Base-by-base conservation (phyloP, 2,888 invertebrate species). In the Willowsia nigromaculata region DNA sequence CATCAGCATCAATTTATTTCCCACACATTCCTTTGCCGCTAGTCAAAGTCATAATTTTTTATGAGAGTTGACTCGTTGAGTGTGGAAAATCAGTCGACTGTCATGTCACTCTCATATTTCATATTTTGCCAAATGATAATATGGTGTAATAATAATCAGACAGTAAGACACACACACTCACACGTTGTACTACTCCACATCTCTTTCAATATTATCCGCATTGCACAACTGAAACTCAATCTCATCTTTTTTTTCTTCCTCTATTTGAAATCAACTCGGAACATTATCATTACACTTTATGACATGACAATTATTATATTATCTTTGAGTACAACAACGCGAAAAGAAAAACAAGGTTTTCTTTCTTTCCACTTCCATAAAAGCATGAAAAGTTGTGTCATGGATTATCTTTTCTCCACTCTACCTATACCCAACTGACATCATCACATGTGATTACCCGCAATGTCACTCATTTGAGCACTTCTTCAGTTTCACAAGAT, bases 401-500 rank as follows among this genome's bases (percentile, higher is more conserved):
- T 78, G 78, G 78, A 50, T 53, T 78, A 78, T 50, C 53, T 78
- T 1, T 30, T 6, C 15, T 6, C 9, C 7, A 11, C 7, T 27
- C 56, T 59, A 25, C 22, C 33, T 5, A 3, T 47, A 27, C 68
- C 27, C 40, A 37, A 37, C 78, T 53, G 53, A 62, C 82, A 83
- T 68, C 83, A 83, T 71, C 83, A 83, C 68, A 83, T 71, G 71
- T 83, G 83, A 83, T 83, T 83, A 83, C 83, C 40, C 71, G 71
- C 50, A 83, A 71, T 83, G 83, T 83, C 83, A 83, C 83, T 83
- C 83, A 83, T 83, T 83, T 83, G 83, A 68, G 22, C 83, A 83
- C 83, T 83, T 81, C 47, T 74, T 74, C 47, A 47, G 43, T 80
- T 37, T 11, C 50, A 80, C n/a, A 81, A 1, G 43, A 71, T 43